A percentile compares a stretch with the other conserved stretches of the same genome.
Evolutionary conservation across 2,797 vertebrate genomes (phyloP).

Genomic region (Pseudochirops cupreus): DNA sequence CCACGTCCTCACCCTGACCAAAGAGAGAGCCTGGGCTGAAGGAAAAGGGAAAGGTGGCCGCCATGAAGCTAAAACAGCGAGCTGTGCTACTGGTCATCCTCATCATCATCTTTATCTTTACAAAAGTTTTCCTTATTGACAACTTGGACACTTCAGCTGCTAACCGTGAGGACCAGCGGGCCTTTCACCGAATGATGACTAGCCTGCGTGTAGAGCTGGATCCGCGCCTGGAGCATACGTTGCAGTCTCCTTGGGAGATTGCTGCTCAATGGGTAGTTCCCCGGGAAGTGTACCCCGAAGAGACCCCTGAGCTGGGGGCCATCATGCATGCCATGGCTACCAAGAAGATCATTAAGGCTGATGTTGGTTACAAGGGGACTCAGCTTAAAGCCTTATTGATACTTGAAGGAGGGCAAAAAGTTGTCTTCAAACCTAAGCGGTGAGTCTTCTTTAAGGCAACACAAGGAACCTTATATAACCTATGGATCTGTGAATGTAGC

Average conservation of each 20-base stretch:
- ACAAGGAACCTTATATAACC: background rate
- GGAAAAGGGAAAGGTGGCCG: constrained; percentile 78
- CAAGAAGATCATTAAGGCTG: constrained; percentile 93
- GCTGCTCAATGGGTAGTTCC: constrained; percentile 98
- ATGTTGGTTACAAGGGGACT: constrained; percentile 98
- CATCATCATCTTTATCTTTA: constrained; percentile 97
- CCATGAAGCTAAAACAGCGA: constrained; percentile 99
- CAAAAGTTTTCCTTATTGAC: constrained; percentile 98
- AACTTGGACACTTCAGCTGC: constrained; percentile 95
- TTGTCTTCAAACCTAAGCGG: constrained; percentile 99
- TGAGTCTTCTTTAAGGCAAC: constrained; percentile 74
- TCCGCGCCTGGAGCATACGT: constrained; percentile 94
- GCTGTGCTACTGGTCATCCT: constrained; percentile 95
- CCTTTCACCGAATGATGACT: constrained; percentile 95
- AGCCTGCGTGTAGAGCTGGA: constrained; percentile 91
- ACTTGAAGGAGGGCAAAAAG: constrained; percentile 98
- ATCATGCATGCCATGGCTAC: constrained; percentile 93
- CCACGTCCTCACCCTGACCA: constrained; percentile 78
- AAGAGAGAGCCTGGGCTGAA: constrained; percentile 71
- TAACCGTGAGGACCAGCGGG: constrained; percentile 94
- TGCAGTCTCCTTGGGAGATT: constrained; percentile 99
- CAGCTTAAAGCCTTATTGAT: constrained; percentile 97
- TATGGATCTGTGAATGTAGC: background rate
- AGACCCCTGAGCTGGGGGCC: constrained; percentile 96
- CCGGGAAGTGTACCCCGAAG: constrained; percentile 97